Base-by-base conservation (phyloP, 2,113 vertebrate genomes). In the Fregata magnificens region DNA sequence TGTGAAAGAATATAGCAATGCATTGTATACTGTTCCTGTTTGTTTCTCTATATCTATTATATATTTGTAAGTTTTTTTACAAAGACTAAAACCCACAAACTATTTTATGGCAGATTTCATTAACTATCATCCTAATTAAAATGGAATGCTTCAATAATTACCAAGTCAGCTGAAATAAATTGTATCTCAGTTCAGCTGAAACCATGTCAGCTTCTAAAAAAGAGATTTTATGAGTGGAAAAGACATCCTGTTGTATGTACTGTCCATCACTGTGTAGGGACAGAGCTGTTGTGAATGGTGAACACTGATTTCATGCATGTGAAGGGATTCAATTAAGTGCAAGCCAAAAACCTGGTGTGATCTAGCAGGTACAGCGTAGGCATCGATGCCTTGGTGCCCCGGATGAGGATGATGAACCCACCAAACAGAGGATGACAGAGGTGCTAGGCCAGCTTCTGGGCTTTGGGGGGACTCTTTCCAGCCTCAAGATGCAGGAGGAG, bases 391-490 rank as follows among this genome's bases (percentile, higher is more conserved):
- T 21, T 24, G 61, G 32, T 78, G 58, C 11, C 44, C 7, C 1
- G 2, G 40, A 9, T 22, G 40, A 77, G 19, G 13, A 5, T 0
- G 8, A 8, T 4, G 56, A 82, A 3, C 12, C 14, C 1, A 2
- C 31, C 59, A 32, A 8, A 18, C 11, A 44, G 50, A 53, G 29
- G 32, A 47, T 11, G 40, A 20, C 3, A 2, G 76, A 66, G 59
- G 19, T 25, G 52, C 49, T 61, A 34, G 49, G 56, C 16, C 47
- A 22, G 38, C 6, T 53, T 29, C 70, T 8, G 71, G 59, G 45
- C 22, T 40, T 31, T 13, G 28, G 8, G 14, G 34, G 28, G 21
- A 32, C 19, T 52, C 26, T n/a, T 26, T 38, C 26, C 74, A 49
- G 85, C 14, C 49, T 25, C 4, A 1, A 31, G 63, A 69, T 49